phyloP scores from a whole-genome alignment of 2,113 vertebrate genomes.

The Pachyramphus minor region DNA sequence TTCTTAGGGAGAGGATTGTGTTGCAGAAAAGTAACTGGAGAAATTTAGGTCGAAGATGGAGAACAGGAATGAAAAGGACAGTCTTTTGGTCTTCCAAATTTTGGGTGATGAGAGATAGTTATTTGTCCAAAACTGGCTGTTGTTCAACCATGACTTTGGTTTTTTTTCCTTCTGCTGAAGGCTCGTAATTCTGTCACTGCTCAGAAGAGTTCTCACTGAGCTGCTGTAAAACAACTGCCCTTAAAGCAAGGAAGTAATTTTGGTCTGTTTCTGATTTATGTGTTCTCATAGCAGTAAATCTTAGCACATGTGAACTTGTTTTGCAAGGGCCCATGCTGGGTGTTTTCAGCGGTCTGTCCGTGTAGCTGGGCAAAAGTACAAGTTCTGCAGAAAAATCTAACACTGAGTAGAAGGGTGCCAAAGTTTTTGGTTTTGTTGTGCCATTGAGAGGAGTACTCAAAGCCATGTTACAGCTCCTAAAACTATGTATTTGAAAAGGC shows the following conservation, averaged over 20 bases:
- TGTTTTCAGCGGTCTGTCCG: not conserved
- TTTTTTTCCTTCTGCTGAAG: not conserved
- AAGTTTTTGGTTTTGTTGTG: not conserved
- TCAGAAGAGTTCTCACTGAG: not conserved
- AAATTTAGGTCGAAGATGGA: not conserved
- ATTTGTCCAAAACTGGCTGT: not conserved
- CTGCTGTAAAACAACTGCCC: not conserved
- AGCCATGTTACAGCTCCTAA: not conserved
- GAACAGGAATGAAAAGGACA: not conserved
- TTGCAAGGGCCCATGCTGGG: not conserved
- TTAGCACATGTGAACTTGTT: not conserved
- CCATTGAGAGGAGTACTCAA: not conserved
- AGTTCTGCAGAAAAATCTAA: not conserved
- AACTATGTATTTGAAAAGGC: not conserved
- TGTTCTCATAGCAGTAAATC: not conserved
- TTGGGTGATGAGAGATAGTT: not conserved
- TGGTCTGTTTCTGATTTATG: not conserved
- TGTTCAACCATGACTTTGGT: not conserved
- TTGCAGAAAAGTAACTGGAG: not conserved
- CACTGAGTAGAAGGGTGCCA: not conserved
- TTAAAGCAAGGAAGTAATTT: not conserved
- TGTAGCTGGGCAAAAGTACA: not conserved
- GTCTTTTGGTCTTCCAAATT: not conserved
- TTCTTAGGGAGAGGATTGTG: not conserved
- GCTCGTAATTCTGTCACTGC: not conserved